Evolutionary conservation across 2,888 invertebrate genomes (phyloP), one percentile per base, ranked within the genome.

Genomic region (Chalcis sispes): DNA sequence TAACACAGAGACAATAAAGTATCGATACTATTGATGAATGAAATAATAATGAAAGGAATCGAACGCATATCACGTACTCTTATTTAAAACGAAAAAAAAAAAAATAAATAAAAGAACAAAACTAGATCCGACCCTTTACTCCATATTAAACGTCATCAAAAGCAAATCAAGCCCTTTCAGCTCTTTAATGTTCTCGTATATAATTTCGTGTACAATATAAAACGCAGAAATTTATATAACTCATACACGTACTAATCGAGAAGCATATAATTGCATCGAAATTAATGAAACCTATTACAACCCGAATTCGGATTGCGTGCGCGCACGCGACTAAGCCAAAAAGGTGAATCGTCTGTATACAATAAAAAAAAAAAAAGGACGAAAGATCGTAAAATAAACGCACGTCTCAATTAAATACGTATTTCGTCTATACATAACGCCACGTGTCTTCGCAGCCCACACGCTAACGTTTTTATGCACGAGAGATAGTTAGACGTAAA

Each of bases 261-360:
- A 59, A 40, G 36, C 27, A 18, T 23, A 58, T 50, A 70, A 70
- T 70, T 25, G 70, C 18, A 61, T 50, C 50, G 58, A 69, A 58
- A 69, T 69, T 69, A 69, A 69, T 59, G 48, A 29, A 29, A 20
- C 23, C 32, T 36, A 59, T 56, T 69, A 67, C 15, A 32, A 18
- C 48, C 13, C 58, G 48, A 48, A n/a, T 58, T 27, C 50, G 5
- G n/a, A 2, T n/a, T 5, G 56, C 18, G 40, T 15, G 42, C 42
- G 29, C 27, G 52, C 56, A 29, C 5, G 18, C 42, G n/a, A 2
- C 42, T 18, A 54, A 67, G 20, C 23, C 42, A 46, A 25, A 59
- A 42, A 29, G 23, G 25, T 66, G 52, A 66, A 66, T 54, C 66
- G 42, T 10, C 10, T 50, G n/a, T n/a, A n/a, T n/a, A n/a, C n/a